These are phyloP conservation scores for Pachymerium ferrugineum DNA, from an alignment of 2,888 invertebrate species.

Conservation along the genomic window DNA sequence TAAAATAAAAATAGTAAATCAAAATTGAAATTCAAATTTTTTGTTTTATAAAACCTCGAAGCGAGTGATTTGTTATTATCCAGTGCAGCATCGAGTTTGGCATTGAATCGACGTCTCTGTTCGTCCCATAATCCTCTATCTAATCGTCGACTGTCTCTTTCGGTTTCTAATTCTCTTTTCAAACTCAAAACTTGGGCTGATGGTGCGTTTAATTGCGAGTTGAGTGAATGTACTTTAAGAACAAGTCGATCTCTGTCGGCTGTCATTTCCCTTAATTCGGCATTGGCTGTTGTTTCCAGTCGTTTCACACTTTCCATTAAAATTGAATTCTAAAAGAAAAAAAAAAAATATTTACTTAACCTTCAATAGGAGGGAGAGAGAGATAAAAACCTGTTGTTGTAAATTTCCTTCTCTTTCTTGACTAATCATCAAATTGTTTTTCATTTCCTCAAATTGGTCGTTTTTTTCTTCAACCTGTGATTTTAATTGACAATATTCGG, in stretches of 20 bases:
- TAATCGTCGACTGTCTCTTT: not conserved
- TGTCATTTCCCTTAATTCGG: not conserved
- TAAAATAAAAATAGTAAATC: no score
- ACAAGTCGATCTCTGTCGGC: not conserved
- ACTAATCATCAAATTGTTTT: not conserved
- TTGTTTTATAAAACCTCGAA: no score
- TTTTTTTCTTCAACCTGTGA: not conserved
- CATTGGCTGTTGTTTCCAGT: not conserved
- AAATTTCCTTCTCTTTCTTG: not conserved
- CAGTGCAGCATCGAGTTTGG: not conserved
- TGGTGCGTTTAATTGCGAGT: not conserved
- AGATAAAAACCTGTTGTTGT: not conserved
- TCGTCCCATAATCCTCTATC: not conserved
- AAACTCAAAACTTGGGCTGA: not conserved
- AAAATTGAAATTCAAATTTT: not conserved
- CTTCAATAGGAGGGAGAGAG: no score
- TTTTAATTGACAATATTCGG: not conserved
- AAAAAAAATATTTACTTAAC: not conserved
- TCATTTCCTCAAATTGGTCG: not conserved
- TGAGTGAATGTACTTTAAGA: not conserved
- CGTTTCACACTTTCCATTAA: not conserved
- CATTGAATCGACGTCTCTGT: not conserved
- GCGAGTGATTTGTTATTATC: not conserved
- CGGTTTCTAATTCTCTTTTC: not conserved
- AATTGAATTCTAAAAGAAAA: not conserved